phyloP scores from a whole-genome alignment of 2,888 invertebrate species.

The Lingula anatina region DNA sequence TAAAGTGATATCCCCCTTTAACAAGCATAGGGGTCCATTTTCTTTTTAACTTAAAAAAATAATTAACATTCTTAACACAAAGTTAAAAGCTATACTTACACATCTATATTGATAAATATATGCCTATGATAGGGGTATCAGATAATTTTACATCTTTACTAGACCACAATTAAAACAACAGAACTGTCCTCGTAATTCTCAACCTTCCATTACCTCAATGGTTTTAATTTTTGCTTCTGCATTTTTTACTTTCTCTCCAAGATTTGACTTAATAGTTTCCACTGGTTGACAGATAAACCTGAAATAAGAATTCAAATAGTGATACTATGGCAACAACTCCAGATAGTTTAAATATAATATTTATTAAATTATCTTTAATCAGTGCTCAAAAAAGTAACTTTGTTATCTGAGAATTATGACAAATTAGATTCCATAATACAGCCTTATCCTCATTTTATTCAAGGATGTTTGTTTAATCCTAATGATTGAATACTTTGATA shows the following conservation, averaged over 20 bases:
- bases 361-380: not conserved
- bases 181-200: not conserved
- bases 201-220: conserved; percentile 59
- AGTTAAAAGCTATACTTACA: too few species aligned
- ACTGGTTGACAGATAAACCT: conserved; percentile 68
- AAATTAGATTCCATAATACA: too few species aligned
- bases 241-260: conserved; percentile 59
- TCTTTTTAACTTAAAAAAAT: too few species aligned
- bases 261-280: conserved; percentile 61
- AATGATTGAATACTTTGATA: not conserved
- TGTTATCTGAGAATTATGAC: too few species aligned
- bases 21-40: too few species aligned
- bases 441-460: too few species aligned
- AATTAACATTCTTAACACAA: too few species aligned
- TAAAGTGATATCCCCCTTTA: too few species aligned
- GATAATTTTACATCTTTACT: too few species aligned
- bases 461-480: too few species aligned
- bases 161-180: not conserved
- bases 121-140: too few species aligned
- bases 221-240: conserved; percentile 63
- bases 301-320: conserved; percentile 8
- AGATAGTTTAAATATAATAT: not conserved
- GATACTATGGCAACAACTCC: not conserved
- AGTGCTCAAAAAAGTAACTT: too few species aligned
- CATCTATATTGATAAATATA: not conserved